phyloP scores from a whole-genome alignment of 2,888 invertebrate species.

The Stenurella melanura region DNA sequence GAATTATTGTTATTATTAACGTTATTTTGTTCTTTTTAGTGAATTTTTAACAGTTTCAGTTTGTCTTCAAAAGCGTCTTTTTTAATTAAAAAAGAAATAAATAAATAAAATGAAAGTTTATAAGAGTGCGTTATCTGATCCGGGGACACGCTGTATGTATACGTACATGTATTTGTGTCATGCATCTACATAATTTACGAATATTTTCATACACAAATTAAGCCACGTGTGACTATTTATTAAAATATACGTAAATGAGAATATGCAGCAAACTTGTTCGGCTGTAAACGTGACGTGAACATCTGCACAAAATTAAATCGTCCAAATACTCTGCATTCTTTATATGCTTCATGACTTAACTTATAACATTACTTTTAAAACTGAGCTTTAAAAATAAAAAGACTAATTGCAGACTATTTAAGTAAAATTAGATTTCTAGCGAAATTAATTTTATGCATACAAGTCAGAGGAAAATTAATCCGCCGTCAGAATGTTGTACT shows the following conservation, averaged over 20 bases:
- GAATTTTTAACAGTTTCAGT: too few species aligned
- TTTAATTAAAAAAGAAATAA: too few species aligned
- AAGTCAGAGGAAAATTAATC: slow-evolving; percentile 1
- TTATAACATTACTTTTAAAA: slow-evolving; percentile 18
- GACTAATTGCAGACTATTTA: slow-evolving; percentile 6
- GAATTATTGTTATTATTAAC: too few species aligned
- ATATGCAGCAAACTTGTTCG: background rate
- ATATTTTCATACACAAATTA: background rate
- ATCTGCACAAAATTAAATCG: too few species aligned
- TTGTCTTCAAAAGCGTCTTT: too few species aligned
- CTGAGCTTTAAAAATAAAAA: slow-evolving; percentile 4
- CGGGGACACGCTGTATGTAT: too few species aligned
- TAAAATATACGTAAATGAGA: background rate
- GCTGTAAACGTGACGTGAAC: background rate
- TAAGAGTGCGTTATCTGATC: too few species aligned
- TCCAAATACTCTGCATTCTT: background rate
- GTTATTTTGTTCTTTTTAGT: too few species aligned
- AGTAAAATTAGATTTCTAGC: slow-evolving; percentile 19
- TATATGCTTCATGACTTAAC: background rate
- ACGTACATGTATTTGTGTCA: too few species aligned
- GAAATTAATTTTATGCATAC: background rate
- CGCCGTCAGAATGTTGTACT: background rate
- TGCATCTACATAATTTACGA: too few species aligned
- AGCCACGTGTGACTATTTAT: background rate
- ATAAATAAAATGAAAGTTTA: too few species aligned